These are phyloP conservation scores for Pseudorhiza aurosa DNA, from an alignment of 30 jellyfish, hydroid and myxozoan genomes.

Conservation along the genomic window DNA sequence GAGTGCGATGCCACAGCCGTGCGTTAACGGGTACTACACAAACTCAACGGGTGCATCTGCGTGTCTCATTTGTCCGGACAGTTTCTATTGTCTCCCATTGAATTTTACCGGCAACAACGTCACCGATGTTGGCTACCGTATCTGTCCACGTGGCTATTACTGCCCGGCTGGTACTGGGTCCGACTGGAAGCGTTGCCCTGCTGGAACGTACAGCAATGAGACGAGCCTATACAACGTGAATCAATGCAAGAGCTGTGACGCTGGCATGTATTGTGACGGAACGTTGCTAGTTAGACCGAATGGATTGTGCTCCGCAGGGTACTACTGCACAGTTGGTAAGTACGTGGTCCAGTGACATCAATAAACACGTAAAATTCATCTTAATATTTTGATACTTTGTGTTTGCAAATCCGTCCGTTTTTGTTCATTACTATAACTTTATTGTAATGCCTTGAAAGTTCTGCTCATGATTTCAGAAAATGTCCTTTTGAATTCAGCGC, in stretches of 20 bases:
- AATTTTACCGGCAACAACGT: constrained; percentile 48
- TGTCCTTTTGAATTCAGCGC: no score
- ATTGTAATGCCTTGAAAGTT: no score
- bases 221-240: constrained; percentile 65
- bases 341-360: neutral
- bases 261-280: constrained; percentile 91
- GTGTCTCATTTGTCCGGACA: constrained; percentile 83
- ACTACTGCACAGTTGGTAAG: constrained; percentile 89
- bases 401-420: no score
- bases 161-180: constrained; percentile 94
- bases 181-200: constrained; percentile 82
- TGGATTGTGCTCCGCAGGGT: constrained; percentile 88
- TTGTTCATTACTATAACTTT: no score
- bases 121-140: constrained; percentile 65
- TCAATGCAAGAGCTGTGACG: constrained; percentile 89
- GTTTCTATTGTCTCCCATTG: constrained; percentile 88
- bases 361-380: no score
- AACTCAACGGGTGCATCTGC: constrained; percentile 87
- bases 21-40: constrained; percentile 80
- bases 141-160: constrained; percentile 90
- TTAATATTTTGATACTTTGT: no score
- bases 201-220: constrained; percentile 94
- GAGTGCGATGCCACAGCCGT: constrained; percentile 89
- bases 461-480: no score
- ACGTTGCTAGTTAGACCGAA: constrained; percentile 47